Base-by-base conservation (phyloP, 2,888 invertebrate genomes). In the Ashinkailepas kermadecensis region DNA sequence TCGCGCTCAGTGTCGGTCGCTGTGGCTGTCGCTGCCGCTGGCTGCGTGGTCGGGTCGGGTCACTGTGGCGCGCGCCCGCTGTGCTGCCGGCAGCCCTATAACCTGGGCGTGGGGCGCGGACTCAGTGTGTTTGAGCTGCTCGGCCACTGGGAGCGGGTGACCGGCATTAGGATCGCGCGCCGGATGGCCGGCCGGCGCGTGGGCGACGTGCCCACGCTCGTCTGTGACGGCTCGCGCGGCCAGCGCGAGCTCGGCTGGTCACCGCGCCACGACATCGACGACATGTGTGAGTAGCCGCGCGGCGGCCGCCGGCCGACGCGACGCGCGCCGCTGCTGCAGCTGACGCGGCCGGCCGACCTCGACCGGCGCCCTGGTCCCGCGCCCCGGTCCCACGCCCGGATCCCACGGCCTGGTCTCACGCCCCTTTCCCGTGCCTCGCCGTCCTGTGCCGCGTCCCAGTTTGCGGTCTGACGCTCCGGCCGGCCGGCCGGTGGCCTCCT, bases 101-200 rank as follows among this genome's bases (percentile, higher is more conserved):
- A 91, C 86, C 86, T 91, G 81, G 90, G 90, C 13, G 89, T 90
- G 80, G 90, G 90, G 15, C 86, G 86, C 80, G 90, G 90, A n/a
- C 88, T 89, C 83, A 89, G 90, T 56, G 91, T 90, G 8, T 85
- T 89, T 84, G 89, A 91, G 82, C 88, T 91, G 88, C 87, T 90
- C 18, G 87, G 88, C 83, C 89, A 89, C 59, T 89, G 91, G 86
- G 90, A 90, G 86, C 88, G 88, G 85, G 90, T 89, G n/a, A 88
- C 89, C 64, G 89, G 89, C 23, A 88, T 87, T 85, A 86, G 86
- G 81, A 87, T 90, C 21, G 88, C 88, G 13, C 88, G 87, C 84
- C 86, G 86, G 82, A 85, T 88, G 80, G 86, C 86, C 8, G 88
- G 86, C 3, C 86, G 91, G 23, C 86, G 91, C 74, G 86, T 87